phyloP scores from a whole-genome alignment of 2,797 vertebrate species.

The Malacoctenus gilli region DNA sequence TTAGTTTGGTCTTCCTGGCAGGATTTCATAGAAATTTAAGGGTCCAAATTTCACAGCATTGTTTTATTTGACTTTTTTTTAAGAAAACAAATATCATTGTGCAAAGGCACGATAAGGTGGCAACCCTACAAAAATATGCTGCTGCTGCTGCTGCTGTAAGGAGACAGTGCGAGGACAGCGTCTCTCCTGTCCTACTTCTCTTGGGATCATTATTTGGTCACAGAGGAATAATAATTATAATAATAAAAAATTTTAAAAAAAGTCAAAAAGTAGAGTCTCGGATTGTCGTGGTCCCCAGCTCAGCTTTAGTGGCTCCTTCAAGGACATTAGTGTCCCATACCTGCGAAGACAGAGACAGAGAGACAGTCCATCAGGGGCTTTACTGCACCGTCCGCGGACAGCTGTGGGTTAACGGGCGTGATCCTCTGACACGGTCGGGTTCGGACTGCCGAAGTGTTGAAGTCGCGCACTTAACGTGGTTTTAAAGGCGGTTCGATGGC shows the following conservation, averaged over 20 bases:
- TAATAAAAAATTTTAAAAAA: conserved; percentile 73
- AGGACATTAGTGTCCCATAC: conserved; percentile 91
- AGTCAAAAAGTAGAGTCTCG: conserved; percentile 86
- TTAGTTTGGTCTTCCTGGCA: conserved; percentile 49
- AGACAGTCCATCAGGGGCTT: conserved; percentile 24
- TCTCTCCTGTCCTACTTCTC: conserved; percentile 75
- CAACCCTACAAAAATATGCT: conserved; percentile 77
- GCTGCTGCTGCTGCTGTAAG: conserved; percentile 83
- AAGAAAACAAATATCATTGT: conserved; percentile 79
- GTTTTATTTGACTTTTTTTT: conserved; percentile 75
- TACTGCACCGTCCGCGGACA: conserved; percentile 7
- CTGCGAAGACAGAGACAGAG: conserved; percentile 80
- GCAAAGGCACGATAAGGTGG: conserved; percentile 87
- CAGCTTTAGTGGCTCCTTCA: conserved; percentile 76
- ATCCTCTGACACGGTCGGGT: conserved; percentile 3
- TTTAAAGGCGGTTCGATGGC: conserved; percentile 4
- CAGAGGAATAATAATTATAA: conserved; percentile 45
- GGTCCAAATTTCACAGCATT: conserved; percentile 92
- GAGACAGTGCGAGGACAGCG: conserved; percentile 87
- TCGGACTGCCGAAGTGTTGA: conserved; percentile 12
- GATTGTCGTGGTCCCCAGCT: conserved; percentile 87
- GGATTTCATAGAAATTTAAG: conserved; percentile 78
- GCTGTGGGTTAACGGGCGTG: conserved; percentile 18
- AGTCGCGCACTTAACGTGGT: conserved; percentile 2
- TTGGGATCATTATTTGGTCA: conserved; percentile 83